Base-by-base conservation (phyloP, 2,888 invertebrate species). In the Endomychus coccineus region DNA sequence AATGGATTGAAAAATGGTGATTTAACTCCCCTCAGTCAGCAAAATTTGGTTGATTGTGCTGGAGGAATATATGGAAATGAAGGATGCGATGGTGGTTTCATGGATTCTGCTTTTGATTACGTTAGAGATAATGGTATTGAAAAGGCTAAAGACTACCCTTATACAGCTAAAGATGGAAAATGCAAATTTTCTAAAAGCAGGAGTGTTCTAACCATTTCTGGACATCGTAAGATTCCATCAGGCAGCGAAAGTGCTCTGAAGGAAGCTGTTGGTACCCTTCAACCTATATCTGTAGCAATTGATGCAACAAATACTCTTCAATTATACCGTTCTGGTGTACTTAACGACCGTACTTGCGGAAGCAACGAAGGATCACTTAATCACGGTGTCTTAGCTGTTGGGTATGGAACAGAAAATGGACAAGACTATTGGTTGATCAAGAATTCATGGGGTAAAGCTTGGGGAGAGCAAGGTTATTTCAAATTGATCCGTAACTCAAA, bases 261-360 rank as follows among this genome's bases (percentile, higher is more conserved):
- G 66, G 64, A 71, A 44, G 90, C 88, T 21, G 75, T 88, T 28
- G 88, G 87, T 37, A 81, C 81, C 1, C 64, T 82, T 44, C 90
- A 91, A 1, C 91, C 91, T n/a, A 72, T 90, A 21, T 75, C 87
- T 9, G 81, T 89, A 34, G 89, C 87, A 54, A 87, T 91, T 57
- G 89, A 92, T 70, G 91, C 91, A 39, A 78, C 80, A 16, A 82
- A 80, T 48, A 17, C 38, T 12, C 88, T 91, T 77, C 88, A 89
- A 67, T 79, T 85, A 59, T 90, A 90, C 67, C 72, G 73, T 6
- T 66, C 71, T 49, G 86, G 85, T 25, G 76, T 91, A 36, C 91
- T 89, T 68, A 74, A 73, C 56, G 86, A 88, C 48, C 74, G 75
- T 28, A 61, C 74, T 24, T 92, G 91, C 68, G 43, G 40, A 48